Evolutionary conservation across 2,888 invertebrate species (phyloP).

Genomic region (Idaea aversata): DNA sequence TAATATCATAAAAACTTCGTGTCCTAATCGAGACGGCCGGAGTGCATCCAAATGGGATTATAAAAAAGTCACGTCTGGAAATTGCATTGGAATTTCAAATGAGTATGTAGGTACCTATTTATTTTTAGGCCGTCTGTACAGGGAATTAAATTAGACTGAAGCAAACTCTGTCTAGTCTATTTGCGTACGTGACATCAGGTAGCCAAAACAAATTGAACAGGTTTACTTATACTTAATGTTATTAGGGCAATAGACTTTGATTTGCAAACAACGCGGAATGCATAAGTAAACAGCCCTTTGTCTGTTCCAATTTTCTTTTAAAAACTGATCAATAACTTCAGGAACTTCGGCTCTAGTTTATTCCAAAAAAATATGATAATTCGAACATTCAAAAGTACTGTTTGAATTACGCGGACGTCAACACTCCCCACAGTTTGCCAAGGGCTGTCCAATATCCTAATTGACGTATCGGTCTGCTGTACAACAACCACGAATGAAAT

Average conservation of each 20-base stretch:
- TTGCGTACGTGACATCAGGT: slow-evolving; percentile 46
- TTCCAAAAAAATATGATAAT: too few relatives aligned
- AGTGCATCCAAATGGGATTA: slow-evolving; percentile 66
- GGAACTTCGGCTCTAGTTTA: too few relatives aligned
- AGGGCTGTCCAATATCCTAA: slow-evolving; percentile 58
- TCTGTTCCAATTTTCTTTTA: background rate
- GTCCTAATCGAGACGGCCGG: slow-evolving; percentile 39
- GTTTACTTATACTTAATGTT: background rate
- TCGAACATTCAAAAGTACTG: background rate
- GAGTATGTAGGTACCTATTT: slow-evolving; percentile 38
- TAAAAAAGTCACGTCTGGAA: slow-evolving; percentile 61
- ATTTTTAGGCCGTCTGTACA: slow-evolving; percentile 68
- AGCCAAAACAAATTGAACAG: background rate
- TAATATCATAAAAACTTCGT: slow-evolving; percentile 44
- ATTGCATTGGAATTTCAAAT: slow-evolving; percentile 74
- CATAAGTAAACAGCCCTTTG: background rate
- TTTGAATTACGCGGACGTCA: slow-evolving; percentile 13
- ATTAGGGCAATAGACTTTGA: background rate
- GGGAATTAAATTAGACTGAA: slow-evolving; percentile 66
- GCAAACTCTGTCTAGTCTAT: slow-evolving; percentile 50
- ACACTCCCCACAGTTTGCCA: slow-evolving; percentile 30
- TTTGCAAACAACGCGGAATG: background rate
- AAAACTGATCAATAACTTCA: background rate
- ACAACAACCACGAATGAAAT: background rate
- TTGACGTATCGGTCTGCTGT: slow-evolving; percentile 53